Evolutionary conservation across 1,140 invertebrate species (phyloP), one percentile per base, ranked within the genome.

Genomic region (Drosophila mauritiana): DNA sequence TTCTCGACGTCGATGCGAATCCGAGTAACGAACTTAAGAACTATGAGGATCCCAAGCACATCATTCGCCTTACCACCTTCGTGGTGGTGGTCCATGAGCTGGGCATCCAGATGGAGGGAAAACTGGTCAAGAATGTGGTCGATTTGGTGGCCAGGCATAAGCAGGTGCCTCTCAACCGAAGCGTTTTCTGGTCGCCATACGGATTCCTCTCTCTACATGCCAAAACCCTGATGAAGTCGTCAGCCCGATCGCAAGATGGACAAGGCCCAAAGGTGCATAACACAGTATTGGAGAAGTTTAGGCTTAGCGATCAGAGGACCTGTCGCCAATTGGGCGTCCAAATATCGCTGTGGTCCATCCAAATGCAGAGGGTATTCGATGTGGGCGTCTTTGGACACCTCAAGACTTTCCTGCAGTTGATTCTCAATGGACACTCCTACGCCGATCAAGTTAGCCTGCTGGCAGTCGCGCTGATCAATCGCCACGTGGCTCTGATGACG

Each of bases 281-380:
- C 5, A 43, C 76, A 7, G 46, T 51, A 0, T 1, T 89, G 25
- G 83, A 89, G 27, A 83, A 77, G 22, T 27, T 73, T 1, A 73
- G 73, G 22, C 13, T 17, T 0, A 69, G 20, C 31, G 83, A 88
- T 43, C 22, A 62, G 17, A 72, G 37, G 6, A 65, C 2, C 6
- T 89, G 83, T 11, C 84, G 84, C 1, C 84, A 77, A 10, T 39
- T 89, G 46, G 76, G 84, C 49, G 59, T 51, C 1, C 75, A 88
- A n/a, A 65, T 88, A 7, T 62, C 84, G 2, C 12, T 88, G 0
- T 88, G 83, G 83, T 77, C 79, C 0, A 80, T 88, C 5, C 51
- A 37, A 17, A 62, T 89, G 63, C 58, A 68, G 13, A 13, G 72
- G 1, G 39, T 80, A 0, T 45, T 82, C 12, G 56, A 51, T 20